Percentiles rank a stretch among this genome's conserved stretches.
These are phyloP conservation scores for Alligator sinensis DNA, from an alignment of 2,113 vertebrate genomes.

Conservation along the genomic window DNA sequence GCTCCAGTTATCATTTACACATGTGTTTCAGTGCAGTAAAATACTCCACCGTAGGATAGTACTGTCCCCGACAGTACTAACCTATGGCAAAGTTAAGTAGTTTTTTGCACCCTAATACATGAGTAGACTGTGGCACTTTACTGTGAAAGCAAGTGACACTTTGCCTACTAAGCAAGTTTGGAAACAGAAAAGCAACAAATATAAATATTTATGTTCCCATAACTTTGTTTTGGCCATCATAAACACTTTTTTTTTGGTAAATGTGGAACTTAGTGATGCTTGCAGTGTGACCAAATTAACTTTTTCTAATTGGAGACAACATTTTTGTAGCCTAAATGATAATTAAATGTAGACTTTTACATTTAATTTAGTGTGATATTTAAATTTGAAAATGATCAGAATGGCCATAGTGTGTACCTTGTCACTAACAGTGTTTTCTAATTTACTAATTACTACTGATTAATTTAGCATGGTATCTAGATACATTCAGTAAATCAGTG, in stretches of 20 bases:
- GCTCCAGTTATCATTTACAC: no score
- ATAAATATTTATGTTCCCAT: conserved; percentile 25
- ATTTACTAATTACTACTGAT: neutral
- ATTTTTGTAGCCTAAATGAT: neutral
- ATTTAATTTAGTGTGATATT: neutral
- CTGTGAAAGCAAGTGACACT: no score
- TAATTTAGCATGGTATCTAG: neutral
- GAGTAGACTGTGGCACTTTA: no score
- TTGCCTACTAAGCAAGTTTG: neutral
- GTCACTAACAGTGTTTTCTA: neutral
- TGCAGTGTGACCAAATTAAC: conserved; percentile 9
- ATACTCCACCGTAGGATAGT: no score
- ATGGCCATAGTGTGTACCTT: neutral
- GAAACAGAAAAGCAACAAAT: neutral
- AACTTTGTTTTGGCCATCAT: conserved; percentile 6
- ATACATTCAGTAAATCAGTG: neutral
- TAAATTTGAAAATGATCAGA: neutral
- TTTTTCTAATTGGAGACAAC: neutral
- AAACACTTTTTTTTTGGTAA: neutral
- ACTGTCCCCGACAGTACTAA: no score
- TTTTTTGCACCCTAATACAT: no score
- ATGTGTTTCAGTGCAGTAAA: no score
- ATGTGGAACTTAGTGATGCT: neutral
- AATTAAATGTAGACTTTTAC: neutral
- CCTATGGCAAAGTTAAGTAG: no score